Conservation (phyloP, 2,797 vertebrate species). For the Sebastolobus alascanus region DNA sequence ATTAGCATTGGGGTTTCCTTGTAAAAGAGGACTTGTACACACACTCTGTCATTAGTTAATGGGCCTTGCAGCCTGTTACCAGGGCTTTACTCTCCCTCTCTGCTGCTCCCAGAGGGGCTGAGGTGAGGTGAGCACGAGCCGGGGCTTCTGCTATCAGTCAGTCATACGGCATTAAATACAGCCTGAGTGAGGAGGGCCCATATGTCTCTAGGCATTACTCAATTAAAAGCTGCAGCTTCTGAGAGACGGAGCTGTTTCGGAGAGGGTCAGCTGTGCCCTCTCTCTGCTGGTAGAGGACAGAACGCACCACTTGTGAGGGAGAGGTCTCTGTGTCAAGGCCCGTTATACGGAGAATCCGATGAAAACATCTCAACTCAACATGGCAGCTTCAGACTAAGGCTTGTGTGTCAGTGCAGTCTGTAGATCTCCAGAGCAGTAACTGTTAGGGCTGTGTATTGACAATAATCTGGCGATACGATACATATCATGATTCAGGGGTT, state of each 20-base stretch:
- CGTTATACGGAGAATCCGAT: neutral
- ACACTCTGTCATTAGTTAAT: conserved; percentile 83
- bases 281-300: conserved; percentile 17
- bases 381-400: neutral
- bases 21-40: conserved; percentile 66
- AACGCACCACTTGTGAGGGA: conserved; percentile 24
- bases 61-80: conserved; percentile 75
- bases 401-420: neutral
- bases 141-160: conserved; percentile 68
- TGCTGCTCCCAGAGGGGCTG: conserved; percentile 63
- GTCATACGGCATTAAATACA: conserved; percentile 68
- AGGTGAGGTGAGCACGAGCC: conserved; percentile 68
- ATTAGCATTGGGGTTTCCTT: conserved; percentile 78
- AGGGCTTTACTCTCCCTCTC: conserved; percentile 60
- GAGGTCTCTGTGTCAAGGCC: conserved; percentile 24
- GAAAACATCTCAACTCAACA: neutral
- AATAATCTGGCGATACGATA: no score
- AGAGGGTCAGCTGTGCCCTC: conserved; percentile 40
- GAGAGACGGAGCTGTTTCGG: conserved; percentile 49
- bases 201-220: conserved; percentile 71
- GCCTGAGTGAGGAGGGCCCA: conserved; percentile 62
- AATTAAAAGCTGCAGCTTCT: conserved; percentile 68
- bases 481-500: no score
- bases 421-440: conserved; percentile 1
- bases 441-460: no score